phyloP scores from a whole-genome alignment of 2,113 vertebrate species.

The Corythaixoides concolor region DNA sequence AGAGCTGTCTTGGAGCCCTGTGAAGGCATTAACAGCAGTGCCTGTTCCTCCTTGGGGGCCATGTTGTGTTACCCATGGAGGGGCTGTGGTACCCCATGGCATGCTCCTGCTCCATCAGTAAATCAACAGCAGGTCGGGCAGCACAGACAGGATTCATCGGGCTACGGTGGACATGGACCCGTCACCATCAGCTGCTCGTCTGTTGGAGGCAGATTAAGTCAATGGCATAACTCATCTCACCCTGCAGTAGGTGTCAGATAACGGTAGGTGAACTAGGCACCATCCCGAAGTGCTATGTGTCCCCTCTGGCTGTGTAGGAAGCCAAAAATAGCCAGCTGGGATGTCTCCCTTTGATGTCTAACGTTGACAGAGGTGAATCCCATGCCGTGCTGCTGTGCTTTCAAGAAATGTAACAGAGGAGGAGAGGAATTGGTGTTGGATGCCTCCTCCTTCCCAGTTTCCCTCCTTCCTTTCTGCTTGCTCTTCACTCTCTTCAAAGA shows the following conservation, averaged over 20 bases:
- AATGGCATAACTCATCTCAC: background rate
- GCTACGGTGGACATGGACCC: rapidly evolving
- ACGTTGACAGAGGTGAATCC: background rate
- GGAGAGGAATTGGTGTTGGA: background rate
- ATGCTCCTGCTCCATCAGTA: background rate
- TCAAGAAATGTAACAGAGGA: background rate
- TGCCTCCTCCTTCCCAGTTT: background rate
- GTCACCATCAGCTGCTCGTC: background rate
- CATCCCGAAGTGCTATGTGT: background rate
- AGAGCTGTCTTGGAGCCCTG: background rate
- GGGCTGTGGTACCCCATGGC: background rate
- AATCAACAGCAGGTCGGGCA: background rate
- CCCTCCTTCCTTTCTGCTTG: background rate
- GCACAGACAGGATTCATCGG: rapidly evolving
- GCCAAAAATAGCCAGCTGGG: background rate
- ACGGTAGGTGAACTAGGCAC: background rate
- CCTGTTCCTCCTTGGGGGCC: background rate
- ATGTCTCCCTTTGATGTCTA: background rate
- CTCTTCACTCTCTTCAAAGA: background rate
- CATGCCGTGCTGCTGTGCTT: background rate
- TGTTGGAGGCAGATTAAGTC: background rate
- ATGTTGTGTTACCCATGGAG: rapidly evolving
- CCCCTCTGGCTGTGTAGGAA: background rate
- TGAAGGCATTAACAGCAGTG: background rate
- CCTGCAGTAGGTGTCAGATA: background rate